Conservation (phyloP, 2,888 invertebrate species). For the Acrobasis repandana region DNA sequence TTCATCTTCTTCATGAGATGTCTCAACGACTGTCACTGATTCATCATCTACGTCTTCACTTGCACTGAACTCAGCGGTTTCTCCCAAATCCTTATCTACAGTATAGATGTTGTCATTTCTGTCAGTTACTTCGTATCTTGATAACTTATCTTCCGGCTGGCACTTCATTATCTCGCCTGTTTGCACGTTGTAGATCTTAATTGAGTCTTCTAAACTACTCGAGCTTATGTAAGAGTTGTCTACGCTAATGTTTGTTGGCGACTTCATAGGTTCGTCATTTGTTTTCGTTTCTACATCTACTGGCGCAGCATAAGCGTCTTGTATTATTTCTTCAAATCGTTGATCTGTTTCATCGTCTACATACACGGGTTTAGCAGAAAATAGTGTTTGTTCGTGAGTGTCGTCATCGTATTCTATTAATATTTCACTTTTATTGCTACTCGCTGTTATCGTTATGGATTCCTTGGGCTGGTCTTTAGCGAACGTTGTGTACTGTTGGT, state of each 20-base stretch:
- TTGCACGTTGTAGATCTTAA: conserved; percentile 79
- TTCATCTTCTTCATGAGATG: conserved; percentile 32
- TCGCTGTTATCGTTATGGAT: conserved; percentile 58
- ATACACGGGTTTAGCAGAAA: conserved; percentile 61
- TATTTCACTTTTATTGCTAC: conserved; percentile 57
- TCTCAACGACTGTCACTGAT: conserved; percentile 47
- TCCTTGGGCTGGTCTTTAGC: conserved; percentile 51
- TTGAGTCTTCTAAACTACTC: conserved; percentile 77
- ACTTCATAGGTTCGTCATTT: conserved; percentile 55
- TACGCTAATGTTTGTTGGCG: conserved; percentile 54
- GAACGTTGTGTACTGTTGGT: conserved; percentile 68
- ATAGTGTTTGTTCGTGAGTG: conserved; percentile 54
- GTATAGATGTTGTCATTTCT: conserved; percentile 68
- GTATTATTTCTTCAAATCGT: conserved; percentile 69
- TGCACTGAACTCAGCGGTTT: conserved; percentile 54
- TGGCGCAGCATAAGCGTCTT: conserved; percentile 52
- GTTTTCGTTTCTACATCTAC: conserved; percentile 44
- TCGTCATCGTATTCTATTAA: conserved; percentile 72
- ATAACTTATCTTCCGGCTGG: conserved; percentile 75
- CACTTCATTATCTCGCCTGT: conserved; percentile 78
- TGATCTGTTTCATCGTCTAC: conserved; percentile 68
- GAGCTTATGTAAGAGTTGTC: conserved; percentile 70
- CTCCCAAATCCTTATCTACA: conserved; percentile 63
- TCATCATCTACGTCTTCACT: conserved; percentile 50
- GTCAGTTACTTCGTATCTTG: conserved; percentile 64